Conservation (phyloP, 2,888 invertebrate species). For the Augiades crinisus region DNA sequence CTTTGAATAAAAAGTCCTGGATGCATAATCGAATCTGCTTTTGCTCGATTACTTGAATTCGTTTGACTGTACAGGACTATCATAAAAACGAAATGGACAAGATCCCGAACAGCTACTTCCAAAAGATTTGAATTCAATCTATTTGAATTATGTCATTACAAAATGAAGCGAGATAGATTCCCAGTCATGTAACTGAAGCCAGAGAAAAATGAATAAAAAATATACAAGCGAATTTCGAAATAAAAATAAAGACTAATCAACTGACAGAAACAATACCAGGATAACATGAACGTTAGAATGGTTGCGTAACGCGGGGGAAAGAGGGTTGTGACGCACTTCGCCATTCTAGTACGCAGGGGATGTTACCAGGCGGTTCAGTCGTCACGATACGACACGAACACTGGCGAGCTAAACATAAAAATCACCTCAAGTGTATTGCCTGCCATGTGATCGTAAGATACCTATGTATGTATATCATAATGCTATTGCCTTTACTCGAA, state of each 20-base stretch:
- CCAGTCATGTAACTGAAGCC: slow-evolving; percentile 4
- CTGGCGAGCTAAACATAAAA: not conserved
- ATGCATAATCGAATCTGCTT: too few relatives aligned
- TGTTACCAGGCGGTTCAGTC: not conserved
- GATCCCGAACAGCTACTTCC: too few relatives aligned
- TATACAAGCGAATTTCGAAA: not conserved
- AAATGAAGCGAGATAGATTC: too few relatives aligned
- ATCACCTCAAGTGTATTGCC: not conserved
- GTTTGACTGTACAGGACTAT: too few relatives aligned
- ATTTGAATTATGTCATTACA: slow-evolving; percentile 2
- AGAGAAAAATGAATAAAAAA: not conserved
- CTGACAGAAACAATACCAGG: slow-evolving; percentile 50
- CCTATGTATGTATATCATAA: too few relatives aligned
- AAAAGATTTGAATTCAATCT: too few relatives aligned
- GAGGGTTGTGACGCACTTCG: slow-evolving; percentile 9
- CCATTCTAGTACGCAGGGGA: not conserved
- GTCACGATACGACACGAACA: not conserved
- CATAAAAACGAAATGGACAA: too few relatives aligned
- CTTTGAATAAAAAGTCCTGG: too few relatives aligned
- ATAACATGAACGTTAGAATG: slow-evolving; percentile 38
- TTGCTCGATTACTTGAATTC: too few relatives aligned
- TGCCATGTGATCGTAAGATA: too few relatives aligned
- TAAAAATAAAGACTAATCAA: not conserved
- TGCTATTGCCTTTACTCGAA: too few relatives aligned
- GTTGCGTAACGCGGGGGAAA: slow-evolving; percentile 16